phyloP scores from a whole-genome alignment of 2,888 invertebrate genomes.

The Drosophila neotestacea region DNA sequence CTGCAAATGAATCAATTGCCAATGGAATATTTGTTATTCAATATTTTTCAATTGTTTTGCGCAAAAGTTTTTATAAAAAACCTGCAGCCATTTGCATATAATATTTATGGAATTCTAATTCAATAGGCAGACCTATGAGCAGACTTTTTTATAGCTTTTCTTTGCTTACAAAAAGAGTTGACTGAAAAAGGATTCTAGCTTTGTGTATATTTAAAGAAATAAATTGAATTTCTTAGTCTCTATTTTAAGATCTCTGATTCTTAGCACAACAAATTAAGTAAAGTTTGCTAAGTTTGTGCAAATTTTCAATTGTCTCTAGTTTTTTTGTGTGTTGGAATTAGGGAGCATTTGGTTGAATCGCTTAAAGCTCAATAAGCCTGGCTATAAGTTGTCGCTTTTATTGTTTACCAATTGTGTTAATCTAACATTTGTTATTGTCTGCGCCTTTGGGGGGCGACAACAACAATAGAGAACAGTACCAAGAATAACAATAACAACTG shows the following conservation, averaged over 20 bases:
- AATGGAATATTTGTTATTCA: conserved; percentile 34
- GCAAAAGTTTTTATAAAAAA: conserved; percentile 15
- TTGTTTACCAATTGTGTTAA: conserved; percentile 81
- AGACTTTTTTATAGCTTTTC: background rate
- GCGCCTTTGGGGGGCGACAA: conserved; percentile 25
- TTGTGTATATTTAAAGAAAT: background rate
- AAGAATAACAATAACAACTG: conserved; percentile 47
- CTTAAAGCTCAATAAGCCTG: conserved; percentile 61
- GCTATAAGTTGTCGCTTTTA: conserved; percentile 65
- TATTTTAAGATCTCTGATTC: no score
- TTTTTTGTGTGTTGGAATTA: background rate
- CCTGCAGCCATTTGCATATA: conserved; percentile 17
- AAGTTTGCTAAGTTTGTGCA: background rate
- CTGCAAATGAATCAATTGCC: conserved; percentile 72
- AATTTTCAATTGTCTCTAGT: background rate
- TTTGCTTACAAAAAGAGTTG: background rate
- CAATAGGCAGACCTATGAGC: conserved; percentile 2
- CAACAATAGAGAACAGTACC: conserved; percentile 33
- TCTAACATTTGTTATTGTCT: conserved; percentile 65
- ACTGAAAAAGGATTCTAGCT: background rate
- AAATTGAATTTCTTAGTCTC: no score
- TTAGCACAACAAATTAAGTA: no score
- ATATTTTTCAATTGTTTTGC: conserved; percentile 25
- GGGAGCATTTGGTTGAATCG: conserved; percentile 18
- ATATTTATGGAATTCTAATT: conserved; percentile 50